Conservation (phyloP, 92 coral and sea anemone genomes). For the Epizoanthus illoricatus region DNA sequence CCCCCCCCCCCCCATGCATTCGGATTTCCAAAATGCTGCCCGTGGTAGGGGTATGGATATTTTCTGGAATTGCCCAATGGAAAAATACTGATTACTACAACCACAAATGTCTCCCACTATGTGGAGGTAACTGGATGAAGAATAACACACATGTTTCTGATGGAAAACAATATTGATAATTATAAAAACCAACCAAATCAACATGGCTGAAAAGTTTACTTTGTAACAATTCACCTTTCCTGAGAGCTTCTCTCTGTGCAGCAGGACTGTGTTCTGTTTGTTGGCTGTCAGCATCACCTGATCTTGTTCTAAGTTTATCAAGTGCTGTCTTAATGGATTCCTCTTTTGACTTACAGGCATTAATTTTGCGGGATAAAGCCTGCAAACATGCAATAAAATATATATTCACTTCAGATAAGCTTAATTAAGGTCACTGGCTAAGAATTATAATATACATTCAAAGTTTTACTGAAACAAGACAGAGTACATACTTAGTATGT, state of each 20-base stretch:
- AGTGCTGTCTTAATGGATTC: conserved; percentile 73
- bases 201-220: neutral
- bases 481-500: too few species aligned
- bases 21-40: too few species aligned
- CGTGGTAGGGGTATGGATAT: too few species aligned
- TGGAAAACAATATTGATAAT: neutral
- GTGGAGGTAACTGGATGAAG: too few species aligned
- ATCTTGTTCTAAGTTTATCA: conserved; percentile 52
- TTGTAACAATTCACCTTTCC: conserved; percentile 57
- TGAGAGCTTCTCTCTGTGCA: conserved; percentile 57
- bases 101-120: too few species aligned
- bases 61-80: too few species aligned
- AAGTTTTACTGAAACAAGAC: neutral
- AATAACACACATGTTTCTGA: too few species aligned
- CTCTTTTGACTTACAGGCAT: conserved; percentile 74
- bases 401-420: neutral
- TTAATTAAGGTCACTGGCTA: neutral
- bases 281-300: conserved; percentile 36
- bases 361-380: conserved; percentile 74
- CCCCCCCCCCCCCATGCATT: too few species aligned
- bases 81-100: too few species aligned
- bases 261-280: conserved; percentile 44
- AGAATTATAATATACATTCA: neutral
- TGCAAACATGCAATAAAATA: conserved; percentile 26
- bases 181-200: neutral